Conservation (phyloP, 2,888 invertebrate species). For the Andricus curvator region DNA sequence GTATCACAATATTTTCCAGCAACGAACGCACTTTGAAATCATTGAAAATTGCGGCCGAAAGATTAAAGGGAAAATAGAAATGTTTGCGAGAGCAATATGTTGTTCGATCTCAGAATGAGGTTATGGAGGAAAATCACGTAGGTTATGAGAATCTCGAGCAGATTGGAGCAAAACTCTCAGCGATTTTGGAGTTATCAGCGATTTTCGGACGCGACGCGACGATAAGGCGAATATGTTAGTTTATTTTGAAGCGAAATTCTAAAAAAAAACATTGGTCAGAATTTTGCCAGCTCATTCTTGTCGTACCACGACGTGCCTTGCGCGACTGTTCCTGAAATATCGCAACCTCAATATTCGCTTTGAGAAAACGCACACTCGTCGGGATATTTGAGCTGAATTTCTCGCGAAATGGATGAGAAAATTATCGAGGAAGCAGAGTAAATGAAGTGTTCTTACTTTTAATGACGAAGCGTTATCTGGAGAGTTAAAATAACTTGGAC, state of each 20-base stretch:
- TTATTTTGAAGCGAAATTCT: not conserved
- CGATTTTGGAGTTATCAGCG: constrained; percentile 5
- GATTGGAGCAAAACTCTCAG: not conserved
- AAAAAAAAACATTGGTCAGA: constrained; percentile 44
- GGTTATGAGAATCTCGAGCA: constrained; percentile 16
- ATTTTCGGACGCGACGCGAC: not conserved
- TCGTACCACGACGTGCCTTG: constrained; percentile 65
- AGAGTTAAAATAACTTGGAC: constrained; percentile 32
- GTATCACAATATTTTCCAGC: not conserved
- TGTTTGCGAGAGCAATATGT: constrained; percentile 30
- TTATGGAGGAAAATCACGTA: constrained; percentile 45
- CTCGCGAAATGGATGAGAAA: not conserved
- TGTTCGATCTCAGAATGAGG: constrained; percentile 36
- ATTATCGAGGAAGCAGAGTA: not conserved
- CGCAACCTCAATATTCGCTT: constrained; percentile 39
- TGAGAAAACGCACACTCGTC: constrained; percentile 3
- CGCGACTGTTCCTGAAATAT: constrained; percentile 49
- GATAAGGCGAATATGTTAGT: constrained; percentile 11
- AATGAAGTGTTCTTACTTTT: constrained; percentile 34
- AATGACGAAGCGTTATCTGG: constrained; percentile 31
- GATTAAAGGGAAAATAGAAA: not conserved
- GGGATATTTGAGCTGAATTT: not conserved
- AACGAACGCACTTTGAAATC: constrained; percentile 3
- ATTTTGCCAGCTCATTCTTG: constrained; percentile 72
- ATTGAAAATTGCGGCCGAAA: not conserved